Base-by-base conservation (phyloP, 2,888 invertebrate species). In the Tigriopus californicus region DNA sequence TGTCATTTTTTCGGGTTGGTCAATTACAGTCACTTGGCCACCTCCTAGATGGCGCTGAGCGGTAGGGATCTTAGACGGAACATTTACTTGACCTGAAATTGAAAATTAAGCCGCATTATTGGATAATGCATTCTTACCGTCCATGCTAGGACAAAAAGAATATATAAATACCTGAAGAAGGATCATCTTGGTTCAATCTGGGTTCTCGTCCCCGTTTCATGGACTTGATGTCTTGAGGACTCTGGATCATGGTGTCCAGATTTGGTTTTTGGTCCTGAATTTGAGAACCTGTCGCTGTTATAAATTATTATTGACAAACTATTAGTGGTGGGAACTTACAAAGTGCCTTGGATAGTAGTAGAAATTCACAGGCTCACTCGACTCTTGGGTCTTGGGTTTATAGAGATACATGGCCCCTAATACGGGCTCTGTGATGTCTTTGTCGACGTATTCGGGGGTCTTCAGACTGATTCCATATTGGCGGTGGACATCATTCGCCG, bases 401-500 rank as follows among this genome's bases (percentile, higher is more conserved):
- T 18, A 54, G 13, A 54, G 41, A 41, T 54, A 54, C 54, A 54
- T 54, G 33, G 54, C 18, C 2, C 33, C 54, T 18, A 33, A 33
- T n/a, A 54, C 41, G 12, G 33, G 40, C 20, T 41, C n/a, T 22
- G 24, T 41, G n/a, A 54, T 54, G 33, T 54, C 41, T 22, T 54
- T 25, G 15, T 54, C 41, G 11, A 41, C 18, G 15, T 41, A 54
- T 40, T 33, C 13, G 20, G 56, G 56, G 13, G 56, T 56, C 24
- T 24, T 18, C 24, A 56, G 46, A 24, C 44, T 46, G 22, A 56
- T 56, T 5, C 42, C 56, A 15, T 56, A 56, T 24, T 56, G 56
- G 24, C 46, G 42, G 44, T 56, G 56, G 1, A 56, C 56, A 24
- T 41, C 56, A 46, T 18, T 42, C 8, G 56, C 46, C 3, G 18